Evolutionary conservation across 2,888 invertebrate genomes (phyloP).

Genomic region (Drosophila acutilabella): DNA sequence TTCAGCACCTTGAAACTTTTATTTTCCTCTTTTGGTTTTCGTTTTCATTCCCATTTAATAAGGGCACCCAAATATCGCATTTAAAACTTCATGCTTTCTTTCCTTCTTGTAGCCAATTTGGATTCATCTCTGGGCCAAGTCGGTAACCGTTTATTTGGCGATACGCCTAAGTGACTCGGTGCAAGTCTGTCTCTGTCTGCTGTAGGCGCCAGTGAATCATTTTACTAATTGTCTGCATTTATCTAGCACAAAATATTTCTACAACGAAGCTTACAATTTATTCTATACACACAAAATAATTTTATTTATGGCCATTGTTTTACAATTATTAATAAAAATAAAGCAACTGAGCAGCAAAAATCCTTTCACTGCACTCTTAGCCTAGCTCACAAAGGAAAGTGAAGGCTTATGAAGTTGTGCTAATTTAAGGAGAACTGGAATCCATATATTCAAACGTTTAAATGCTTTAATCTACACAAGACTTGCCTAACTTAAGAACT

Average conservation of each 20-base stretch:
- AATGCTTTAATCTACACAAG: too few relatives aligned
- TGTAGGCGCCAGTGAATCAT: slow-evolving; percentile 73
- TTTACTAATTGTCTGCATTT: slow-evolving; percentile 80
- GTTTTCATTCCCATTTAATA: slow-evolving; percentile 37
- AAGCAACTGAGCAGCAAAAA: slow-evolving; percentile 11
- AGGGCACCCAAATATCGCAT: not conserved
- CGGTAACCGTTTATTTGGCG: slow-evolving; percentile 31
- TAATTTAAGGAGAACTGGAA: too few relatives aligned
- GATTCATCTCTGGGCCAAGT: not conserved
- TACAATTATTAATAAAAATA: slow-evolving; percentile 59
- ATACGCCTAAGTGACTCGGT: slow-evolving; percentile 42
- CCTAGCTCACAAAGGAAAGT: too few relatives aligned
- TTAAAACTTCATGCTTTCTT: not conserved
- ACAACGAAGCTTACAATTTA: slow-evolving; percentile 45
- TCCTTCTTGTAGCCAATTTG: not conserved
- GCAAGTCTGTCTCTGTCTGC: slow-evolving; percentile 33
- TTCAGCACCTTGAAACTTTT: slow-evolving; percentile 40
- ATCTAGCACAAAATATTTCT: slow-evolving; percentile 56
- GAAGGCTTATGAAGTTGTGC: too few relatives aligned
- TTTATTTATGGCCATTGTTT: slow-evolving; percentile 78
- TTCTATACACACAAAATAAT: slow-evolving; percentile 25
- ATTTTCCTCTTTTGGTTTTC: slow-evolving; percentile 11
- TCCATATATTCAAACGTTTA: too few relatives aligned
- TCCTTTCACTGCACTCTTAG: too few relatives aligned
- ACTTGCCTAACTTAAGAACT: too few relatives aligned